Base-by-base conservation (phyloP, 2,888 invertebrate genomes). In the Drosophila hamatofila region DNA sequence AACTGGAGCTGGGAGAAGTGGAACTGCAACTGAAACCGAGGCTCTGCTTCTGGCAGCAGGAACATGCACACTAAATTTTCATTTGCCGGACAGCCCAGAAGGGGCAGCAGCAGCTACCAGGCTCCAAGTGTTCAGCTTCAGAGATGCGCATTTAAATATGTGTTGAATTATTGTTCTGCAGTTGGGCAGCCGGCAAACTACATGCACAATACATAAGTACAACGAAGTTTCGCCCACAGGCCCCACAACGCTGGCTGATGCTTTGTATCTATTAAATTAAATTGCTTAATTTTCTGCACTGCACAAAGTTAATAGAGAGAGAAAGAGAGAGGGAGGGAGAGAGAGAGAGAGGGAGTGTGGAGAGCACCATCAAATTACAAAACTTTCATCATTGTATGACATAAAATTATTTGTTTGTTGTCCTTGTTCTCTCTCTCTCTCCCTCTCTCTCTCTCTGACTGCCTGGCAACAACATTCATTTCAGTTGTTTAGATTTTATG, bases 381-480 rank as follows among this genome's bases (percentile, higher is more conserved):
- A 84, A 84, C 84, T 84, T 84, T 84, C 88, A 84, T 84, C 88
- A 84, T 88, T 88, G 84, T 88, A 83, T 80, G 88, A 85, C 84
- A 88, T 81, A 81, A 65, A 88, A 86, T 85, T 88, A 88, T 84
- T 83, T 88, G 78, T 37, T 37, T 37, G n/a, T n/a, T 62, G 62
- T 66, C 37, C 54, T 60, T 67, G n/a, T n/a, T n/a, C n/a, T n/a
- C n/a, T n/a, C n/a, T n/a, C n/a, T n/a, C n/a, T n/a, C n/a, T n/a
- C n/a, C n/a, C n/a, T n/a, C n/a, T n/a, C n/a, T n/a, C n/a, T n/a
- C 35, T 2, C 70, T 57, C 59, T 82, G 51, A 48, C 61, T 72
- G 30, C 30, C 59, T 58, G 68, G 64, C 71, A 81, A 81, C 85
- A 87, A 84, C 85, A 83, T 83, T 83, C 84, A 83, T 87, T 87